These are phyloP conservation scores for Philopedon plagiatum DNA, from an alignment of 2,888 invertebrate genomes.

Conservation along the genomic window DNA sequence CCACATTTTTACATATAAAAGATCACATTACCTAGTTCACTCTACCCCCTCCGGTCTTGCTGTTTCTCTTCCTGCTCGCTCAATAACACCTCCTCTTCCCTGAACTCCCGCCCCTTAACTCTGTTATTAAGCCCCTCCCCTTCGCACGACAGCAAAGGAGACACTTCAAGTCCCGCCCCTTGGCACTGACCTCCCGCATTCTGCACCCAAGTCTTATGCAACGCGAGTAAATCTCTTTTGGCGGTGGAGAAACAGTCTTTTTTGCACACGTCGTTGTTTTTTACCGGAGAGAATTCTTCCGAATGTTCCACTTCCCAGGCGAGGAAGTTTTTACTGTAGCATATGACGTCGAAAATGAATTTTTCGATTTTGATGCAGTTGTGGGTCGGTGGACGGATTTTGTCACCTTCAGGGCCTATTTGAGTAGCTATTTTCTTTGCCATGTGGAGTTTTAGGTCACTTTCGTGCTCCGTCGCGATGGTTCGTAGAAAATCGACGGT, in stretches of 20 bases:
- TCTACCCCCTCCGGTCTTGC: slow-evolving; percentile 8
- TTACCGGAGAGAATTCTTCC: slow-evolving; percentile 96
- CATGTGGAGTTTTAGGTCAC: slow-evolving; percentile 88
- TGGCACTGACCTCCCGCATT: slow-evolving; percentile 86
- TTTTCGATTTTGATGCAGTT: slow-evolving; percentile 99
- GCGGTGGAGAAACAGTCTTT: slow-evolving; percentile 94
- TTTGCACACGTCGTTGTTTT: slow-evolving; percentile 89
- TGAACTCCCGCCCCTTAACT: slow-evolving; percentile 55
- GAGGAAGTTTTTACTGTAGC: slow-evolving; percentile 91
- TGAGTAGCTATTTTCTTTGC: slow-evolving; percentile 97
- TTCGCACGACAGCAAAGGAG: slow-evolving; percentile 89
- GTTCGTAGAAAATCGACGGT: slow-evolving; percentile 85
- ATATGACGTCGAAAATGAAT: slow-evolving; percentile 99
- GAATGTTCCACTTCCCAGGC: slow-evolving; percentile 93
- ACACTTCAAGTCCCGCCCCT: slow-evolving; percentile 84
- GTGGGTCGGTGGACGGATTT: slow-evolving; percentile 82
- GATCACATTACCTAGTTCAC: background rate
- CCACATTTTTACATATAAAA: background rate
- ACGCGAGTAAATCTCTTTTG: slow-evolving; percentile 79
- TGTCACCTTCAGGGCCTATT: slow-evolving; percentile 79
- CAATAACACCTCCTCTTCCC: slow-evolving; percentile 52
- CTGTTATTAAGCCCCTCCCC: slow-evolving; percentile 85
- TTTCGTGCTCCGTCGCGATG: slow-evolving; percentile 80
- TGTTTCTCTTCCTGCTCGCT: slow-evolving; percentile 35
- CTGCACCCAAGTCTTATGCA: slow-evolving; percentile 86